These are phyloP conservation scores for Champsocephalus gunnari DNA, from an alignment of 2,797 vertebrate genomes.

Conservation along the genomic window DNA sequence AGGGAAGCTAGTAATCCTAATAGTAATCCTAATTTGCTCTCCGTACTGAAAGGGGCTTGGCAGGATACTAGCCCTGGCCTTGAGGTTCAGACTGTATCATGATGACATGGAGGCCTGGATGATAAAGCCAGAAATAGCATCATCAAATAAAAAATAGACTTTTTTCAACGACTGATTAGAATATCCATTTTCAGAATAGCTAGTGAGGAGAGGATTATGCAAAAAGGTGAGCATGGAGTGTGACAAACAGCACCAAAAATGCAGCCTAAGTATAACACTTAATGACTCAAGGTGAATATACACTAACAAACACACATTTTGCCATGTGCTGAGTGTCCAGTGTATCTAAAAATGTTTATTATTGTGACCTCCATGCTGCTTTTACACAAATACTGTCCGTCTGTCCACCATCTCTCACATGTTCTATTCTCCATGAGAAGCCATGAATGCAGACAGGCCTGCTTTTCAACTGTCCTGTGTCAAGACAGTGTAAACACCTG, in stretches of 20 bases:
- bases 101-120: slow-evolving; percentile 39
- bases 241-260: slow-evolving; percentile 18
- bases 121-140: slow-evolving; percentile 41
- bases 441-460: slow-evolving; percentile 36
- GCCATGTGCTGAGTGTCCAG: neutral
- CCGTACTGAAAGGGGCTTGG: slow-evolving; percentile 45
- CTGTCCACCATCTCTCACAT: slow-evolving; percentile 37
- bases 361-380: slow-evolving; percentile 38
- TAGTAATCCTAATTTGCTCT: slow-evolving; percentile 58
- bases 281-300: slow-evolving; percentile 23
- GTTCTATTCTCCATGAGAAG: slow-evolving; percentile 45
- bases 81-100: slow-evolving; percentile 22
- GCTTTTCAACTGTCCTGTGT: slow-evolving; percentile 29
- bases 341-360: neutral
- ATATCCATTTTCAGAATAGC: slow-evolving; percentile 22
- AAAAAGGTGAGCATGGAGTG: slow-evolving; percentile 6
- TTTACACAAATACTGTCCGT: slow-evolving; percentile 41
- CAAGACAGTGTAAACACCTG: slow-evolving; percentile 17
- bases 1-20: slow-evolving; percentile 58
- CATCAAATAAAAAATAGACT: slow-evolving; percentile 30
- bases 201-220: slow-evolving; percentile 4
- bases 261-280: neutral
- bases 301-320: slow-evolving; percentile 23
- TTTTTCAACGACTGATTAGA: slow-evolving; percentile 13
- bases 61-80: slow-evolving; percentile 28